phyloP scores from a whole-genome alignment of 2,113 vertebrate genomes.

The Engystomops pustulosus region DNA sequence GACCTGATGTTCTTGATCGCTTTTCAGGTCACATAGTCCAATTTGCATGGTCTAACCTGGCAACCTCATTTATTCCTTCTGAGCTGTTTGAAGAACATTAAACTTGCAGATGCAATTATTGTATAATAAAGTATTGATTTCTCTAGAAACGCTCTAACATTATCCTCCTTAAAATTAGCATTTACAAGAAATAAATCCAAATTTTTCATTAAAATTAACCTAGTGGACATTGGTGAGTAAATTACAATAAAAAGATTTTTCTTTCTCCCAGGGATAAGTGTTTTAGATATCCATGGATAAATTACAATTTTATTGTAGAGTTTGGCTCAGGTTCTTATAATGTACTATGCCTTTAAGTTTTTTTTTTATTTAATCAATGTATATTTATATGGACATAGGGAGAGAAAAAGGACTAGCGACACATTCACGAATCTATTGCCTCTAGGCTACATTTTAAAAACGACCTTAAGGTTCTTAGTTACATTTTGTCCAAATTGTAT shows the following conservation, averaged over 20 bases:
- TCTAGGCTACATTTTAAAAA: too few species aligned
- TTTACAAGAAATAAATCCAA: constrained; percentile 70
- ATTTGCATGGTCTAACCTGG: constrained; percentile 69
- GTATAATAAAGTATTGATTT: constrained; percentile 82
- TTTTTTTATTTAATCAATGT: neutral
- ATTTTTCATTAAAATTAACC: constrained; percentile 68
- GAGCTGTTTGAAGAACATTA: constrained; percentile 71
- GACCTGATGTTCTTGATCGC: constrained; percentile 68
- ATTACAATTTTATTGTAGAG: constrained; percentile 40
- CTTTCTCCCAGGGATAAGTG: constrained; percentile 48
- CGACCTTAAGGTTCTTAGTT: too few species aligned
- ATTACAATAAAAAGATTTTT: constrained; percentile 62
- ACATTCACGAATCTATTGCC: too few species aligned
- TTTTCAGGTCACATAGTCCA: constrained; percentile 70
- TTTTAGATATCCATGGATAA: constrained; percentile 43
- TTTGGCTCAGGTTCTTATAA: constrained; percentile 6
- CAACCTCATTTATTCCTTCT: constrained; percentile 69
- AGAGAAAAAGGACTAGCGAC: too few species aligned
- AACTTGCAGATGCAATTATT: constrained; percentile 77
- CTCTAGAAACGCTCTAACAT: constrained; percentile 72
- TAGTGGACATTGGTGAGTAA: constrained; percentile 67
- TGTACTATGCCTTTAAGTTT: neutral
- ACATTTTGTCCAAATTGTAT: too few species aligned
- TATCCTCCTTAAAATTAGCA: constrained; percentile 75
- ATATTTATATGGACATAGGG: too few species aligned